Evolutionary conservation across 2,888 invertebrate genomes (phyloP).

Genomic region (Oscheius sp.): DNA sequence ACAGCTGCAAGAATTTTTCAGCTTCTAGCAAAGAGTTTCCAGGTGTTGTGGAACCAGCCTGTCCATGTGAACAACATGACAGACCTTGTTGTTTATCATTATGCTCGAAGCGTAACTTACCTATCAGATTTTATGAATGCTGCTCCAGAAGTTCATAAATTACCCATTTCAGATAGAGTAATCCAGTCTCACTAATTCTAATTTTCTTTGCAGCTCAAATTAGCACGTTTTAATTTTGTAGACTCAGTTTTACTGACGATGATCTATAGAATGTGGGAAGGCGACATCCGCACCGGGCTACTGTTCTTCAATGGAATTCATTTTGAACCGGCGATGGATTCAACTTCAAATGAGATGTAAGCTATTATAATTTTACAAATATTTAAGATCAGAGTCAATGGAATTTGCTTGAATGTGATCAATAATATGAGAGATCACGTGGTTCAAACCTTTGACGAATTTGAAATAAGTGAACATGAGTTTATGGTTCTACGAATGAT

Average conservation of each 20-base stretch:
- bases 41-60: neutral
- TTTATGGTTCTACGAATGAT: neutral
- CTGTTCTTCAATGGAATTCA: slow-evolving; percentile 1
- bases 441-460: neutral
- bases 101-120: neutral
- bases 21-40: neutral
- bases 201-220: neutral
- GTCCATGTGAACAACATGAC: neutral
- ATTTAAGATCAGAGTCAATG: no score
- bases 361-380: neutral
- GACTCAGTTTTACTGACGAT: neutral
- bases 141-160: neutral
- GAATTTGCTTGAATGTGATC: no score
- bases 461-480: slow-evolving; percentile 1
- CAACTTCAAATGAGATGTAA: neutral
- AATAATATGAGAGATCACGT: neutral
- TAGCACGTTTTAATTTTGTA: neutral
- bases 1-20: neutral
- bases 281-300: neutral
- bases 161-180: neutral
- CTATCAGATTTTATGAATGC: neutral
- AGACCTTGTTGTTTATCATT: neutral
- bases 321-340: neutral
- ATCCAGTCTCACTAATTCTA: neutral
- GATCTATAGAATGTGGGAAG: neutral